Evolutionary conservation across 2,797 vertebrate genomes (phyloP).

Genomic region (Poeciliopsis gracilis): DNA sequence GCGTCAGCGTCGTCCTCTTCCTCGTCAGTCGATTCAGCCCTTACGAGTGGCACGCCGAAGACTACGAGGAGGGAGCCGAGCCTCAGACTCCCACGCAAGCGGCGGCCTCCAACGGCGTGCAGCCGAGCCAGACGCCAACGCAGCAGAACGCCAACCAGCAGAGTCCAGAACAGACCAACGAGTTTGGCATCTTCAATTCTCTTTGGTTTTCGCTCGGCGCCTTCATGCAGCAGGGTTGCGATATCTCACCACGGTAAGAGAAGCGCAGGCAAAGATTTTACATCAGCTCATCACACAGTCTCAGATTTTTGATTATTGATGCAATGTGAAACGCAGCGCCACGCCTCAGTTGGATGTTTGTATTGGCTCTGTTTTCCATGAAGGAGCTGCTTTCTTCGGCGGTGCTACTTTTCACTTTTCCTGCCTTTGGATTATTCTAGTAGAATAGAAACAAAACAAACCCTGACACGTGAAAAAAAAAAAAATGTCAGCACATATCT

Average conservation of each 20-base stretch:
- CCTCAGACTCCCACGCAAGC: constrained; percentile 80
- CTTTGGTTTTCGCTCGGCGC: constrained; percentile 98
- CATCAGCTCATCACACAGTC: constrained; percentile 7
- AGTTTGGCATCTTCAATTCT: constrained; percentile 99
- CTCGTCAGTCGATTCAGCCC: constrained; percentile 98
- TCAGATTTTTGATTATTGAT: constrained; percentile 29
- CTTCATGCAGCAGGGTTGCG: constrained; percentile 99
- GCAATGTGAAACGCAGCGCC: constrained; percentile 32
- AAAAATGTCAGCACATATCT: background rate
- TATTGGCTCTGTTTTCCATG: constrained; percentile 35
- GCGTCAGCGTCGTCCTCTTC: constrained; percentile 98
- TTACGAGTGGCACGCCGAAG: constrained; percentile 97
- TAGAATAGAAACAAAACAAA: background rate
- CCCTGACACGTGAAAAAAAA: background rate
- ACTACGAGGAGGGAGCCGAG: constrained; percentile 91
- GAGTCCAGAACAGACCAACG: constrained; percentile 91
- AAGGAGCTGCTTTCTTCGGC: background rate
- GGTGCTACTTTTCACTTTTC: background rate
- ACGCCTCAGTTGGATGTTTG: constrained; percentile 38
- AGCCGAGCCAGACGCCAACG: constrained; percentile 67
- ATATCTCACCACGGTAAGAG: constrained; percentile 96
- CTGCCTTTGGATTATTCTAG: background rate
- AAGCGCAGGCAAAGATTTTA: background rate
- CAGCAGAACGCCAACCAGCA: constrained; percentile 85
- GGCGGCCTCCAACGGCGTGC: constrained; percentile 71